Conservation (phyloP, 2,797 vertebrate species). For the Parotocinclus haroldoi region DNA sequence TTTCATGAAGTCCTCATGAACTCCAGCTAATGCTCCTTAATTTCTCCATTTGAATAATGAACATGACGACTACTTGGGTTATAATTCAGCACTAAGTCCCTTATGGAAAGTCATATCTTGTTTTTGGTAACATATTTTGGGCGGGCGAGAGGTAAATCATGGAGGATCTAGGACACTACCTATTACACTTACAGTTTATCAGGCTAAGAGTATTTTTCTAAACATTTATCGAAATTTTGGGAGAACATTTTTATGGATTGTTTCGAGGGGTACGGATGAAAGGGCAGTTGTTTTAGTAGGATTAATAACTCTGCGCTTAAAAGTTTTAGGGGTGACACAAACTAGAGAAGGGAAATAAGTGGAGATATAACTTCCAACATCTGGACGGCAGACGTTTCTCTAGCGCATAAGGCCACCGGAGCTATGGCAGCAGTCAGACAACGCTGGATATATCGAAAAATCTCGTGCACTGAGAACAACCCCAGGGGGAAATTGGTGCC, state of each 20-base stretch:
- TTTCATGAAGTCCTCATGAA: conserved; percentile 34
- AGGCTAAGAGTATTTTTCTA: conserved; percentile 30
- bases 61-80: conserved; percentile 7
- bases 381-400: conserved; percentile 76
- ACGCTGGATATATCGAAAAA: conserved; percentile 47
- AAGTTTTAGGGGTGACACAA: conserved; percentile 64
- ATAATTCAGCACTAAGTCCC: conserved; percentile 22
- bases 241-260: conserved; percentile 25
- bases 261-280: conserved; percentile 35
- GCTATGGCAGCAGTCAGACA: conserved; percentile 62
- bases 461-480: conserved; percentile 32
- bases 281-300: conserved; percentile 35
- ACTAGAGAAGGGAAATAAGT: conserved; percentile 57
- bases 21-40: conserved; percentile 26
- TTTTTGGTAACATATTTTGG: conserved; percentile 30
- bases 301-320: conserved; percentile 63
- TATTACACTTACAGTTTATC: conserved; percentile 30
- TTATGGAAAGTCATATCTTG: conserved; percentile 27
- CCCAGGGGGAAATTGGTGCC: conserved; percentile 32
- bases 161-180: conserved; percentile 11
- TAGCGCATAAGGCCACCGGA: conserved; percentile 64
- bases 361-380: conserved; percentile 69
- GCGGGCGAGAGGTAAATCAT: conserved; percentile 18
- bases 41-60: conserved; percentile 18
- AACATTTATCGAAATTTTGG: conserved; percentile 28